Evolutionary conservation across 2,797 vertebrate genomes (phyloP), one percentile per base, ranked within the genome.

Genomic region (Tadarida brasiliensis): DNA sequence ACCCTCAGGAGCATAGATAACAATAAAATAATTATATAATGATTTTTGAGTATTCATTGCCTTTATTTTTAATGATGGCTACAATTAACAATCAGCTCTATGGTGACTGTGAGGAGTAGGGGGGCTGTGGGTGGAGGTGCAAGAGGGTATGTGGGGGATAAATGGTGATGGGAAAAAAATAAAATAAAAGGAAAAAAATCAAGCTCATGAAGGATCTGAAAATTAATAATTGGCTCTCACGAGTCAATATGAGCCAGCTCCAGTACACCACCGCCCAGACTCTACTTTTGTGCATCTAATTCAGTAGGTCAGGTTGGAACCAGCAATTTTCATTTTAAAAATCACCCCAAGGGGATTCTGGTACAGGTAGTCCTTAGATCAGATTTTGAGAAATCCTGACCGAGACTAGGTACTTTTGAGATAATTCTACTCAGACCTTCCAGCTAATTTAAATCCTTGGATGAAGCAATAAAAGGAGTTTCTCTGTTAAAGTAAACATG

Each of bases 371-470:
- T 28, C 2, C 11, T 92, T 24, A 59, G 47, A 76, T 80, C 33
- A 90, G 87, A 84, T n/a, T 90, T 14, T 87, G 80, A 89, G 57
- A 82, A 93, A 94, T 81, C 20, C 44, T 89, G 47, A 87, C 35
- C 10, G 26, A 67, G n/a, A 91, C 11, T 49, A 7, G 77, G 44
- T 16, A 92, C 56, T 90, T 81, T 30, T 73, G 77, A 95, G 33
- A 12, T 70, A 90, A 94, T 85, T 73, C 85, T 92, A 63, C 16
- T 81, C 87, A 94, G 82, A 47, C 12, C 81, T 68, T 95, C 5
- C 9, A 89, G 26, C 33, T 83, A 82, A 96, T 92, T 88, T 47
- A 74, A 86, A 91, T 71, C 57, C 8, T 87, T 94, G 84, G 94
- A 93, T 87, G 80, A 89, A 94, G 83, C 14, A 80, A 33, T 83